Evolutionary conservation across 1,140 invertebrate species (phyloP).

Genomic region (Thereuonema tuberculata): DNA sequence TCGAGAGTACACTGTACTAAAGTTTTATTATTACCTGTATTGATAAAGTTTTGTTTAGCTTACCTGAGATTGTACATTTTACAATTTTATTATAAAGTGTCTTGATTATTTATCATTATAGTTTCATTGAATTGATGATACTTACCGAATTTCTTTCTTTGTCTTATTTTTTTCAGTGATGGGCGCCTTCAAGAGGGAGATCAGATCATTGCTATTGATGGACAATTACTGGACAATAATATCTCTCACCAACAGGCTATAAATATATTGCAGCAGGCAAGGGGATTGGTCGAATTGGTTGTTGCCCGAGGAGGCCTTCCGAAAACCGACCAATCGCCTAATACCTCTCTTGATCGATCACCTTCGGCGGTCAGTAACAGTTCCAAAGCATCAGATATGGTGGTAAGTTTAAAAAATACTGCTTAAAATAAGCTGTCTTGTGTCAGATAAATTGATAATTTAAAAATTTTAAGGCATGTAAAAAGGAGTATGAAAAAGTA

Average conservation of each 20-base stretch:
- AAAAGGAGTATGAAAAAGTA: too few species aligned
- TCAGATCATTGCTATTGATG: conserved; percentile 78
- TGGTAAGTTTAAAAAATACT: conserved; percentile 35
- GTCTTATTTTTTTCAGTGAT: conserved; percentile 45
- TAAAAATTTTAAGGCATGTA: too few species aligned
- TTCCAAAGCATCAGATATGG: conserved; percentile 56
- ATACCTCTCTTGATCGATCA: conserved; percentile 36
- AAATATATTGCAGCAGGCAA: conserved; percentile 60
- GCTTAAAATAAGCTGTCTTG: neutral
- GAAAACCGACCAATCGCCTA: conserved; percentile 17
- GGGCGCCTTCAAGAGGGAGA: conserved; percentile 63
- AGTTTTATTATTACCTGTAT: too few species aligned
- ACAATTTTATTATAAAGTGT: too few species aligned
- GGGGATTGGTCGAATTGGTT: conserved; percentile 55
- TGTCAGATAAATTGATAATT: too few species aligned
- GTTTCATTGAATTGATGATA: too few species aligned
- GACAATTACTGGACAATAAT: conserved; percentile 57
- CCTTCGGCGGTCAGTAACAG: conserved; percentile 54
- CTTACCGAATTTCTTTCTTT: conserved; percentile 5
- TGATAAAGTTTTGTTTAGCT: too few species aligned
- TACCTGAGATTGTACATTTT: too few species aligned
- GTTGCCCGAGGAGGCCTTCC: conserved; percentile 43
- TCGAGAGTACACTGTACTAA: too few species aligned
- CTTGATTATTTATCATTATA: too few species aligned
- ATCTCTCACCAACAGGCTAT: conserved; percentile 79